Base-by-base conservation (phyloP, 2,113 vertebrate genomes). In the Gavia stellata region DNA sequence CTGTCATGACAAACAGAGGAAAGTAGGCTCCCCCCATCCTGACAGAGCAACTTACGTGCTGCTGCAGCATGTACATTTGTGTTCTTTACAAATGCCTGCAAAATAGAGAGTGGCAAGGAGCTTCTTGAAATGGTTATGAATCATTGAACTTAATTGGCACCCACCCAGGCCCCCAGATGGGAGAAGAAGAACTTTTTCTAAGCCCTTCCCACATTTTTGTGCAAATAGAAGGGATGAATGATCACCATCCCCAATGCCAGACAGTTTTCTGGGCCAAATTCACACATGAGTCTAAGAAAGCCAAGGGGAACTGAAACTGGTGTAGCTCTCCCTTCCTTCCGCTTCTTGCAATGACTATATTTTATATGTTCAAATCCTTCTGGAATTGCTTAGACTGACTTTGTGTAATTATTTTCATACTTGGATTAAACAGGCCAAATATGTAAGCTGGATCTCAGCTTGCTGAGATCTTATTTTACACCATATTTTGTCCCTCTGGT, bases 171-270 rank as follows among this genome's bases (percentile, higher is more conserved):
- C 62, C 92, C 97, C 89, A 97, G 67, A 96, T 93, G 94, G 91
- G 74, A 91, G 86, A 91, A 95, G 67, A 94, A 49, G 50, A 93
- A 55, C 24, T 95, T 95, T 96, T 86, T 44, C 74, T 86, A 94
- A 92, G 93, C 94, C 87, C 71, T 91, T 96, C 95, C 85, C 93
- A 93, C 93, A 97, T 97, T 97, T 93, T 87, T 97, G 74, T 95
- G 89, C 84, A 96, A 97, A 96, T 95, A 94, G 74, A 80, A 96
- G 78, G 89, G 84, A 95, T 95, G 95, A 97, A 85, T 97, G 94
- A 97, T 96, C 87, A 81, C 93, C 52, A 67, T 80, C 33, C 38
- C 55, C 42, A 70, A 47, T 78, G 93, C 94, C 94, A 97, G 91
- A 97, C 79, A 91, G 38, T 86, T 96, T 96, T 82, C 91, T 95